These are phyloP conservation scores for Montipora sp. DNA, from an alignment of 64 coral and sea anemone genomes.

Conservation along the genomic window DNA sequence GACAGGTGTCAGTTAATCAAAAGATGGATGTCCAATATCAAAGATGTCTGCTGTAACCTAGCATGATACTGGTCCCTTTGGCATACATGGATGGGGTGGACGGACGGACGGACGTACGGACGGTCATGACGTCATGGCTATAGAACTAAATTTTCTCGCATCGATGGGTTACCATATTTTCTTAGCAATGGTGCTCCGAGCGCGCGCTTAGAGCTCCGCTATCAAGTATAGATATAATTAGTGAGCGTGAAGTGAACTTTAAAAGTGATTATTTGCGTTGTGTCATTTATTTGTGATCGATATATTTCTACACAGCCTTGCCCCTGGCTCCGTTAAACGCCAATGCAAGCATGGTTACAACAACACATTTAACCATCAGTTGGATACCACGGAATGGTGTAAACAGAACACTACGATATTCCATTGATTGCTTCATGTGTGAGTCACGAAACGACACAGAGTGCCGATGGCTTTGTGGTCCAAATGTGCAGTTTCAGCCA, in stretches of 20 bases:
- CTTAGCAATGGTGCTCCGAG: too few species aligned
- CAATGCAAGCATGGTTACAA: neutral
- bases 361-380: neutral
- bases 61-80: too few species aligned
- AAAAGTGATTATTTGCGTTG: neutral
- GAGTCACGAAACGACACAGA: neutral
- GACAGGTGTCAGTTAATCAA: too few species aligned
- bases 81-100: too few species aligned
- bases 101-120: too few species aligned
- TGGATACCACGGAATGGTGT: neutral
- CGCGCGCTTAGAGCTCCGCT: too few species aligned
- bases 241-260: neutral
- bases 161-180: too few species aligned
- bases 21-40: too few species aligned
- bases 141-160: too few species aligned
- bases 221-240: too few species aligned
- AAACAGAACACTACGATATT: neutral
- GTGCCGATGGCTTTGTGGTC: neutral
- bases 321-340: constrained; percentile 35
- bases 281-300: neutral
- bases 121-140: too few species aligned
- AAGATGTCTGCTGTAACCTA: too few species aligned
- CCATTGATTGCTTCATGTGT: constrained; percentile 49
- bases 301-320: constrained; percentile 13
- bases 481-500: constrained; percentile 8